A percentile compares a stretch with the other conserved stretches of the same genome.
These are phyloP conservation scores for Hyperoplus immaculatus DNA, from an alignment of 2,797 vertebrate genomes.

Conservation along the genomic window DNA sequence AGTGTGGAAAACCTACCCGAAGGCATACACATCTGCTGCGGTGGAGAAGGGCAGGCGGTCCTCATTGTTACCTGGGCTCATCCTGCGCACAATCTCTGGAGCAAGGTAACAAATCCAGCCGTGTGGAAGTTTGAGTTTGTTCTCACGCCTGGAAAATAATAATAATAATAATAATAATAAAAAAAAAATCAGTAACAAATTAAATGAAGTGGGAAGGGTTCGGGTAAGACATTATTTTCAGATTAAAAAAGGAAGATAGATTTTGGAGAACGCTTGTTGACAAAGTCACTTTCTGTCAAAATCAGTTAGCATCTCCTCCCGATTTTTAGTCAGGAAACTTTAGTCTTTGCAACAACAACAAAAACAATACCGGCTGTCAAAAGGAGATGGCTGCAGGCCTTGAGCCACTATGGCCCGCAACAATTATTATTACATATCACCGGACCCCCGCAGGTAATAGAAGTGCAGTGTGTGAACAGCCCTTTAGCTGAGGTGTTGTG, in stretches of 20 bases:
- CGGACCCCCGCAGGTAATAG: constrained; percentile 38
- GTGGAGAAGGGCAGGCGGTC: constrained; percentile 97
- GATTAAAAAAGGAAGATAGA: constrained; percentile 21
- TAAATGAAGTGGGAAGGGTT: constrained; percentile 37
- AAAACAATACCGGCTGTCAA: constrained; percentile 1
- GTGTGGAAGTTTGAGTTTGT: constrained; percentile 94
- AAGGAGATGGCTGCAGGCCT: constrained; percentile 31
- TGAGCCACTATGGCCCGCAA: constrained; percentile 33
- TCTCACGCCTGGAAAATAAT: constrained; percentile 89
- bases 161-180: not conserved
- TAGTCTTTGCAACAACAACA: not conserved
- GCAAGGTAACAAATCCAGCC: constrained; percentile 98
- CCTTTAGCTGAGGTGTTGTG: constrained; percentile 35
- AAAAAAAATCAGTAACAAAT: constrained; percentile 21
- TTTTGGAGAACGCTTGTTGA: too few relatives aligned
- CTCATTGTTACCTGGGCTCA: constrained; percentile 95
- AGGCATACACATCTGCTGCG: constrained; percentile 96
- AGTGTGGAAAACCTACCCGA: constrained; percentile 86
- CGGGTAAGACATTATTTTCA: constrained; percentile 34
- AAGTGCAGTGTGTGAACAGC: constrained; percentile 19
- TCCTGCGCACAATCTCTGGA: constrained; percentile 95
- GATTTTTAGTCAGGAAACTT: constrained; percentile 14
- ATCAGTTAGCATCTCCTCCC: not conserved
- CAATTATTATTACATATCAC: constrained; percentile 53
- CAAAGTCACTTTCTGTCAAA: too few relatives aligned